These are phyloP conservation scores for Chloroceryle amazona DNA, from an alignment of 2,797 vertebrate genomes.

Conservation along the genomic window DNA sequence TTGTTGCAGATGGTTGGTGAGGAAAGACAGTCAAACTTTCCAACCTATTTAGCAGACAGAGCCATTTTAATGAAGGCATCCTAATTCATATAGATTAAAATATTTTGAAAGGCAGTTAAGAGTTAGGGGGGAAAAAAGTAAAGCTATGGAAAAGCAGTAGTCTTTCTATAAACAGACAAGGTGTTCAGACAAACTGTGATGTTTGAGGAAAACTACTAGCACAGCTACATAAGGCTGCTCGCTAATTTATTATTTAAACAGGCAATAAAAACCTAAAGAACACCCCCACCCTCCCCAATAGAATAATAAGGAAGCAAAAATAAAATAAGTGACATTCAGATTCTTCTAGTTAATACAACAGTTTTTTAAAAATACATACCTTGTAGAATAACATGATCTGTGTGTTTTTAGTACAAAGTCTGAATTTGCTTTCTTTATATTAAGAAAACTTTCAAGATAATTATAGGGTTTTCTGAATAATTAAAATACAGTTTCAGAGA, in stretches of 20 bases:
- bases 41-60: constrained; percentile 83
- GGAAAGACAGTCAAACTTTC: constrained; percentile 89
- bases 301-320: background rate
- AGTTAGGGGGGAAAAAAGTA: background rate
- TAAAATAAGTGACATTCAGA: background rate
- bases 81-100: background rate
- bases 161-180: background rate
- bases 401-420: background rate
- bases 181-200: background rate
- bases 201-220: background rate
- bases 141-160: background rate
- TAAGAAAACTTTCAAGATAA: background rate
- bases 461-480: background rate
- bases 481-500: background rate
- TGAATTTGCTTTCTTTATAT: background rate
- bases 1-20: constrained; percentile 87
- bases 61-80: background rate
- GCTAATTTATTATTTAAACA: background rate
- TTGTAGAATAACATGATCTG: background rate
- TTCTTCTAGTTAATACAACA: background rate
- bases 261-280: background rate
- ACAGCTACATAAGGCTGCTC: background rate
- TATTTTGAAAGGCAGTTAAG: background rate
- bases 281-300: rapidly evolving
- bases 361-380: background rate